Percentiles rank a stretch among this genome's conserved stretches.
Conservation (phyloP, 2,113 vertebrate species). For the Prunella himalayana region DNA sequence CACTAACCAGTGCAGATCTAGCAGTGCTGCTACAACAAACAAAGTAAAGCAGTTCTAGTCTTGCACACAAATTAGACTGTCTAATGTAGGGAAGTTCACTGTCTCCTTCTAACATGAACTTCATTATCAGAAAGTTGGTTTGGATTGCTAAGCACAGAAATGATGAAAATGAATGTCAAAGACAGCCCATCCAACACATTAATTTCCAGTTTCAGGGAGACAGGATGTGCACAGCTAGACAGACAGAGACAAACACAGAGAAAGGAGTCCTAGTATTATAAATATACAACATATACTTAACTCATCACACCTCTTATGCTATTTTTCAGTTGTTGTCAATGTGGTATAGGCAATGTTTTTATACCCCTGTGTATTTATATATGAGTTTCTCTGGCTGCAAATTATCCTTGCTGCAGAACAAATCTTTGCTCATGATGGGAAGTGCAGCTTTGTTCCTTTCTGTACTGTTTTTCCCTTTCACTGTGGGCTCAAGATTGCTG, state of each 20-base stretch:
- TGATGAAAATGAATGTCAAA: constrained; percentile 50
- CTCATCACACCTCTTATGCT: background rate
- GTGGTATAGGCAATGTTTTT: background rate
- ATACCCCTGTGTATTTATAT: background rate
- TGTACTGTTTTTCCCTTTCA: background rate
- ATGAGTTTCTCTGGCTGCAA: background rate
- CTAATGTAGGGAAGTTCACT: background rate
- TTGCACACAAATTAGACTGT: background rate
- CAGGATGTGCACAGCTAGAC: background rate
- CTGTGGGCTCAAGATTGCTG: background rate
- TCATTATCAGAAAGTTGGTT: constrained; percentile 39
- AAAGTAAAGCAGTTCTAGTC: background rate
- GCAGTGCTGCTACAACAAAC: background rate
- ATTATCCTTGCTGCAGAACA: background rate
- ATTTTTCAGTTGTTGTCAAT: background rate
- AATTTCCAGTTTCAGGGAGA: constrained; percentile 7
- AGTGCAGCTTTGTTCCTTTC: background rate
- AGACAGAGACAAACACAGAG: background rate
- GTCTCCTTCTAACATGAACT: constrained; percentile 8
- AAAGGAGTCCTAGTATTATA: background rate
- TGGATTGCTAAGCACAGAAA: background rate
- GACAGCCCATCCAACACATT: background rate
- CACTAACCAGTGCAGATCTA: background rate
- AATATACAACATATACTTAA: background rate
- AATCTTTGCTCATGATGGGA: background rate